Evolutionary conservation across 2,113 vertebrate genomes (phyloP).

Genomic region (Callospermophilus lateralis): DNA sequence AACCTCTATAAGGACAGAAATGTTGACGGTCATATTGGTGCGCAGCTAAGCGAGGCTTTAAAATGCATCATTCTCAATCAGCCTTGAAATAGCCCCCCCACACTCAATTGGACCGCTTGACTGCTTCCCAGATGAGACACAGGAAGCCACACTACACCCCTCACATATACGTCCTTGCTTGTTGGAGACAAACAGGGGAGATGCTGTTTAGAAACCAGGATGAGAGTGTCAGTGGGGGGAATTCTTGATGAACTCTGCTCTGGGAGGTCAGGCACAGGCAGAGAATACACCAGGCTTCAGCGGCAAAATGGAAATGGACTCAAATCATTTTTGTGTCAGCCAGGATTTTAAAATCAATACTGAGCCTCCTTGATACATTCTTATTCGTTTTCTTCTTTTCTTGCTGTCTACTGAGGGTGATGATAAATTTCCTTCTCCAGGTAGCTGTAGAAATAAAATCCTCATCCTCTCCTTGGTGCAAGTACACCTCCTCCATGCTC

Average conservation of each 20-base stretch:
- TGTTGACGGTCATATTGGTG: background rate
- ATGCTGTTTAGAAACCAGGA: slow-evolving; percentile 37
- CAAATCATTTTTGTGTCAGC: slow-evolving; percentile 70
- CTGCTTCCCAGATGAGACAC: slow-evolving; percentile 33
- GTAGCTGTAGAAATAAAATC: slow-evolving; percentile 17
- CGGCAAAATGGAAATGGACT: slow-evolving; percentile 57
- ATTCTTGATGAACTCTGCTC: slow-evolving; percentile 9
- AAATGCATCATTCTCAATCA: slow-evolving; percentile 56
- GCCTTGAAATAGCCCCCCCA: slow-evolving; percentile 8
- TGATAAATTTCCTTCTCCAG: slow-evolving; percentile 49
- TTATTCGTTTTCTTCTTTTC: slow-evolving; percentile 50
- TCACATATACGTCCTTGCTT: background rate
- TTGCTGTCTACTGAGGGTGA: background rate
- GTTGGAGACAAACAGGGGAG: background rate
- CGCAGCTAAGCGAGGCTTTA: background rate
- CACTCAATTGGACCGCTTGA: background rate
- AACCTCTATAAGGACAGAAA: background rate
- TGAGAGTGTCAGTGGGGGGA: background rate
- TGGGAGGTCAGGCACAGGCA: slow-evolving; percentile 32
- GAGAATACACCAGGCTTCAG: slow-evolving; percentile 4
- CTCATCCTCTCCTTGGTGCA: background rate
- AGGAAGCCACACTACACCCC: background rate
- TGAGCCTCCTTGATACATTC: slow-evolving; percentile 56
- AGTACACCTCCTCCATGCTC: accelerated
- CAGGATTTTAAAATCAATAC: slow-evolving; percentile 76